These are phyloP conservation scores for Heteromurus nitidus DNA, from an alignment of 2,888 invertebrate genomes.

Conservation along the genomic window DNA sequence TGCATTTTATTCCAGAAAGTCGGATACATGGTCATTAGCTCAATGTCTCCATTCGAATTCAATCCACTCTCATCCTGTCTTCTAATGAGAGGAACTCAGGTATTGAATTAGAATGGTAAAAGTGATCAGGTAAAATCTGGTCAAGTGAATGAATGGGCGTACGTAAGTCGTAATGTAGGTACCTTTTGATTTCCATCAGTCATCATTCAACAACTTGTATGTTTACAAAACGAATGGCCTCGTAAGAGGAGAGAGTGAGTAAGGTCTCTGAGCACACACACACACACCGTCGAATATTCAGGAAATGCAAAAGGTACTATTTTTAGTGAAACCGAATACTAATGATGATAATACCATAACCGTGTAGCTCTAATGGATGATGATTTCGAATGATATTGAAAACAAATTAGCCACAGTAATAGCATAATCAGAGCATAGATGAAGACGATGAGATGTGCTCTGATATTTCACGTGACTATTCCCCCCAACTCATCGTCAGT, in stretches of 20 bases:
- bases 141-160: neutral
- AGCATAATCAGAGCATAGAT: constrained; percentile 13
- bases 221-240: constrained; percentile 38
- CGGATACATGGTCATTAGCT: neutral
- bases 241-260: constrained; percentile 56
- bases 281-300: too few species aligned
- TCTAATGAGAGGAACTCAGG: too few species aligned
- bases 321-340: constrained; percentile 34
- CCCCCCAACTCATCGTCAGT: too few species aligned
- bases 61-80: too few species aligned
- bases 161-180: neutral
- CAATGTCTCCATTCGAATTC: constrained; percentile 1
- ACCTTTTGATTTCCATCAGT: constrained; percentile 12
- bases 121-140: neutral
- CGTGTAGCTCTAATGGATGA: neutral
- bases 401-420: constrained; percentile 26
- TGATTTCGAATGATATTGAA: constrained; percentile 4
- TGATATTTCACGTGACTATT: too few species aligned
- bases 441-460: too few species aligned
- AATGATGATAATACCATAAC: constrained; percentile 26
- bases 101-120: neutral
- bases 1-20: constrained; percentile 3
- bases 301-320: constrained; percentile 33
- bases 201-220: neutral
- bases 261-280: too few species aligned